These are phyloP conservation scores for Psettodes erumei DNA, from an alignment of 2,113 vertebrate species.

Conservation along the genomic window DNA sequence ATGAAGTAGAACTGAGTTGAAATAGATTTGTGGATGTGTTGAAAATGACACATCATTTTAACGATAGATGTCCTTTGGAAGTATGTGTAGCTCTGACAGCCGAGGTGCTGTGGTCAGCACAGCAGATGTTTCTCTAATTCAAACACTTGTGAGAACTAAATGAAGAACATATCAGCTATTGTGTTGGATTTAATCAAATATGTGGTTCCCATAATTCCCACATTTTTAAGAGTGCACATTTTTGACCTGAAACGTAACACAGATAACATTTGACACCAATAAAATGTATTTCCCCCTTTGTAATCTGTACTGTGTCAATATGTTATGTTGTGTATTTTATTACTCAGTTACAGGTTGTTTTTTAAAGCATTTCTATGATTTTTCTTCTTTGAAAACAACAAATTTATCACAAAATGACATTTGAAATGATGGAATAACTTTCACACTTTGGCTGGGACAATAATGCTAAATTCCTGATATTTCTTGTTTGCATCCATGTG, in stretches of 20 bases:
- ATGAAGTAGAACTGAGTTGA: background rate
- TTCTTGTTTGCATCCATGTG: no score
- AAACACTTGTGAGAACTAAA: background rate
- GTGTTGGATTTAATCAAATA: background rate
- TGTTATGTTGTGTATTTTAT: background rate
- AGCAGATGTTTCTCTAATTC: constrained; percentile 37
- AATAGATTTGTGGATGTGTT: constrained; percentile 9
- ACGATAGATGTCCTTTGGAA: constrained; percentile 17
- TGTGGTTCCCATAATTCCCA: background rate
- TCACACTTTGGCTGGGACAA: no score
- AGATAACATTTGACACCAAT: background rate
- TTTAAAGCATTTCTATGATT: background rate
- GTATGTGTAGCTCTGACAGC: constrained; percentile 18
- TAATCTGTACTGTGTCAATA: background rate
- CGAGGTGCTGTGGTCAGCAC: constrained; percentile 18
- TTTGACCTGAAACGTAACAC: background rate
- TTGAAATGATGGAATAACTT: no score
- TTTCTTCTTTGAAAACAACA: background rate
- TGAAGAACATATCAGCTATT: background rate
- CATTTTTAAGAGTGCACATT: background rate
- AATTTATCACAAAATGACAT: background rate
- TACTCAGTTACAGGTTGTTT: no score
- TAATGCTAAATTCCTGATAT: no score
- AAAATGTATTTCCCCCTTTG: no score
- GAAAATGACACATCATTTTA: background rate